phyloP scores from a whole-genome alignment of 2,113 vertebrate genomes.

The Saguinus imperator region DNA sequence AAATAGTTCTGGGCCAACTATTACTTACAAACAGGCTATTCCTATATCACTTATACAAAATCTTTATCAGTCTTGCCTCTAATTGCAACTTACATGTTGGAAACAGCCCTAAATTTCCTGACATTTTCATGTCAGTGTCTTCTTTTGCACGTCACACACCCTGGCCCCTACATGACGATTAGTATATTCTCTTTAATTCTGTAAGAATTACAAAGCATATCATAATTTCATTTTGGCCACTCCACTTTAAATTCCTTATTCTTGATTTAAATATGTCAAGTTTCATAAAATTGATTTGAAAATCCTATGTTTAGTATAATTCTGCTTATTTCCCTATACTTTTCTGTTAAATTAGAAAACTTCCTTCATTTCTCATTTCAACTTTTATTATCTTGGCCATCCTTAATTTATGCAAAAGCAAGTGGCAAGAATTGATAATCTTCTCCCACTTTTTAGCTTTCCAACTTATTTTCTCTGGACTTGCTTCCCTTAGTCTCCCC shows the following conservation, averaged over 20 bases:
- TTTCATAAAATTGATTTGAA: not conserved
- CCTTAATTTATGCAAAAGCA: not conserved
- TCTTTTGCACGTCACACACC: not conserved
- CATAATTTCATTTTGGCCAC: not conserved
- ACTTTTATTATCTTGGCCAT: not conserved
- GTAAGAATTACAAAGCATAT: not conserved
- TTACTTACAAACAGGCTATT: not conserved
- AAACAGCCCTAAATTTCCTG: not conserved
- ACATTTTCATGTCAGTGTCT: not conserved
- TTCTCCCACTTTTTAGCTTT: not conserved
- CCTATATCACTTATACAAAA: not conserved
- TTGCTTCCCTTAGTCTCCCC: not conserved
- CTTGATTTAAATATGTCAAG: not conserved
- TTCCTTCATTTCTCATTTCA: not conserved
- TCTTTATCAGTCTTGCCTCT: not conserved
- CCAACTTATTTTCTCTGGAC: not conserved
- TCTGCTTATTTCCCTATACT: not conserved
- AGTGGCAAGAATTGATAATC: not conserved
- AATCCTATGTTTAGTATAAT: not conserved
- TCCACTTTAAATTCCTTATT: slow-evolving; percentile 1
- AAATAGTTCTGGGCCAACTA: not conserved
- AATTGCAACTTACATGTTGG: not conserved
- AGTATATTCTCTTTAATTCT: not conserved
- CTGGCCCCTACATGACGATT: not conserved
- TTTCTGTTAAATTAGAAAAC: not conserved